A percentile compares a stretch with the other conserved stretches of the same genome.
phyloP scores from a whole-genome alignment of 2,888 invertebrate species.

The Drosophila borealis region DNA sequence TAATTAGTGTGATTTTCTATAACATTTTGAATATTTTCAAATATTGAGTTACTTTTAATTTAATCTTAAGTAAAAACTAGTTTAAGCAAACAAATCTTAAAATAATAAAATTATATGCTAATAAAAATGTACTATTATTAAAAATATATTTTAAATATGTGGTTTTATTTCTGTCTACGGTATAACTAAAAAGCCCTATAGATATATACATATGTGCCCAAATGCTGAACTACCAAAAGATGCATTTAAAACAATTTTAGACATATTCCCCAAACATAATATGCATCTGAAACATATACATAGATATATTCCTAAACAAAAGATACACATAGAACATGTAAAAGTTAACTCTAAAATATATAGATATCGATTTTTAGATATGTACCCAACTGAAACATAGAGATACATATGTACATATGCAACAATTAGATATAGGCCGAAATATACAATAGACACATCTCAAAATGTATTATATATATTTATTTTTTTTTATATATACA shows the following conservation, averaged over 20 bases:
- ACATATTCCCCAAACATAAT: neutral
- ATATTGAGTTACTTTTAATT: neutral
- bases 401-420: too few species aligned
- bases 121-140: constrained; percentile 16
- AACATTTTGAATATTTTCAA: neutral
- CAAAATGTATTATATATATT: too few species aligned
- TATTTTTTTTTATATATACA: too few species aligned
- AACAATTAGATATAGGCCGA: too few species aligned
- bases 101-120: constrained; percentile 35
- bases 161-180: constrained; percentile 47
- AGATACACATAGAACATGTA: neutral
- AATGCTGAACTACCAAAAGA: neutral
- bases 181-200: neutral
- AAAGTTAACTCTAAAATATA: too few species aligned
- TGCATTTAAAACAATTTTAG: neutral
- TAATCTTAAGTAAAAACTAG: constrained; percentile 21
- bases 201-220: neutral
- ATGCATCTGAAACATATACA: neutral
- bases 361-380: too few species aligned
- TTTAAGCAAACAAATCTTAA: constrained; percentile 36
- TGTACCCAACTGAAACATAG: too few species aligned
- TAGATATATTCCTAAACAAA: neutral
- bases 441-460: too few species aligned
- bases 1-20: constrained; percentile 47
- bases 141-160: constrained; percentile 38